Conservation (phyloP, 2,113 vertebrate species). For the Rhea americana region DNA sequence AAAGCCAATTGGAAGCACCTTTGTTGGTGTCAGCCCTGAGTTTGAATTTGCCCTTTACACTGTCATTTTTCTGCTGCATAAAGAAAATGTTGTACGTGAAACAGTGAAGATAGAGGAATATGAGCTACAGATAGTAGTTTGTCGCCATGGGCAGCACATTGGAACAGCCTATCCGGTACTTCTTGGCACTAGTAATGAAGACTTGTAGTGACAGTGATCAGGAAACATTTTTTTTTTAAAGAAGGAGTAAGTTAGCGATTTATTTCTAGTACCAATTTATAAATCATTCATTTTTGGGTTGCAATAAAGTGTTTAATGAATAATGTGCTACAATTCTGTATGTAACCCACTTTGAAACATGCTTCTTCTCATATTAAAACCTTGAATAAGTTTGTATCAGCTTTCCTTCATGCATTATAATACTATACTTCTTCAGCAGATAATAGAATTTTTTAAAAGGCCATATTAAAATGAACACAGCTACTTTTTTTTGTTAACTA, state of each 20-base stretch:
- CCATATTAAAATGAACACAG: not conserved
- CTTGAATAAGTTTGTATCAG: not conserved
- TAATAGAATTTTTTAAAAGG: not conserved
- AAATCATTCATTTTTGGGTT: not conserved
- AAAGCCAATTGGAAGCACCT: constrained; percentile 82
- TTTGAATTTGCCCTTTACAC: constrained; percentile 87
- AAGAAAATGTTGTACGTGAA: constrained; percentile 73
- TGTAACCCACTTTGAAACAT: not conserved
- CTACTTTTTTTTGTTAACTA: not conserved
- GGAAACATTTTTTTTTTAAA: not conserved
- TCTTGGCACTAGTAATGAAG: constrained; percentile 76
- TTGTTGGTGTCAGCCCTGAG: constrained; percentile 85
- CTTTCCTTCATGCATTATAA: not conserved
- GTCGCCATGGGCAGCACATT: constrained; percentile 77
- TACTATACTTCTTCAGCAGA: not conserved
- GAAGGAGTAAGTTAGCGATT: not conserved
- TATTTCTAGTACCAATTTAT: not conserved
- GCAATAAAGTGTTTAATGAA: not conserved
- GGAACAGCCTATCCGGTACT: constrained; percentile 85
- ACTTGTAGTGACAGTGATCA: not conserved
- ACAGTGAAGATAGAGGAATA: constrained; percentile 83
- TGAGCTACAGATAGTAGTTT: constrained; percentile 82
- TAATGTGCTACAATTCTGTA: not conserved
- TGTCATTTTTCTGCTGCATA: constrained; percentile 82
- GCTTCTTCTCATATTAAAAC: not conserved